These are phyloP conservation scores for Drosophila obscura DNA, from an alignment of 1,140 invertebrate species.

Conservation along the genomic window DNA sequence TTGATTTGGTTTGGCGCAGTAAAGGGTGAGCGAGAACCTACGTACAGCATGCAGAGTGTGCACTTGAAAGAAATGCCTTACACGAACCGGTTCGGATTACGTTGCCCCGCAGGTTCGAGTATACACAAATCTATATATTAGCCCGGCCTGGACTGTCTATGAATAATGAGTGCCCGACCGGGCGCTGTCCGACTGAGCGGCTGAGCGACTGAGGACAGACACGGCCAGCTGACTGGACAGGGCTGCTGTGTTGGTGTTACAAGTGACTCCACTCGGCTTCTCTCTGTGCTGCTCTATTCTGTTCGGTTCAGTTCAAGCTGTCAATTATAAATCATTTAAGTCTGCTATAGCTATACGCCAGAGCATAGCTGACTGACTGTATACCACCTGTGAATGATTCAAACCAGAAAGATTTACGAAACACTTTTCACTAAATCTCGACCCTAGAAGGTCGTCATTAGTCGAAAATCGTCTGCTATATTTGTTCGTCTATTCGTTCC, in stretches of 20 bases:
- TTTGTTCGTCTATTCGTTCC: conserved; percentile 33
- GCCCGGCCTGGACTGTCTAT: conserved; percentile 8
- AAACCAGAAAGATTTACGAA: conserved; percentile 18
- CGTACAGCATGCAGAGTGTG: conserved; percentile 27
- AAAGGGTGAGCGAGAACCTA: conserved; percentile 70
- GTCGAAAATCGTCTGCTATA: conserved; percentile 41
- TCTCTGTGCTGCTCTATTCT: too few species aligned
- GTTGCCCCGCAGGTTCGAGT: too few species aligned
- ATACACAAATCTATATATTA: conserved; percentile 41
- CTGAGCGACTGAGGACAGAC: too few species aligned
- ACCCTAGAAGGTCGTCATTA: conserved; percentile 40
- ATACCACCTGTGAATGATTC: conserved; percentile 22
- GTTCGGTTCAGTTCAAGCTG: conserved; percentile 4
- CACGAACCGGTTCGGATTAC: conserved; percentile 55
- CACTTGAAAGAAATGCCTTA: conserved; percentile 74
- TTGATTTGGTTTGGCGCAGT: conserved; percentile 48
- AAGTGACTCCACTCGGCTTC: conserved; percentile 21
- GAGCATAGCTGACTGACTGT: conserved; percentile 22
- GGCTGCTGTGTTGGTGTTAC: conserved; percentile 33
- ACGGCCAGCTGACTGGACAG: neutral
- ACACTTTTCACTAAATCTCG: conserved; percentile 17
- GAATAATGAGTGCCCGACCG: conserved; percentile 31
- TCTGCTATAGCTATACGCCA: conserved; percentile 23
- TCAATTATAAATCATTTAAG: conserved; percentile 49
- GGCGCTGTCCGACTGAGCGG: too few species aligned